Percentiles rank a stretch among this genome's conserved stretches.
Evolutionary conservation across 2,113 vertebrate species (phyloP).

Genomic region (Saccopteryx bilineata): DNA sequence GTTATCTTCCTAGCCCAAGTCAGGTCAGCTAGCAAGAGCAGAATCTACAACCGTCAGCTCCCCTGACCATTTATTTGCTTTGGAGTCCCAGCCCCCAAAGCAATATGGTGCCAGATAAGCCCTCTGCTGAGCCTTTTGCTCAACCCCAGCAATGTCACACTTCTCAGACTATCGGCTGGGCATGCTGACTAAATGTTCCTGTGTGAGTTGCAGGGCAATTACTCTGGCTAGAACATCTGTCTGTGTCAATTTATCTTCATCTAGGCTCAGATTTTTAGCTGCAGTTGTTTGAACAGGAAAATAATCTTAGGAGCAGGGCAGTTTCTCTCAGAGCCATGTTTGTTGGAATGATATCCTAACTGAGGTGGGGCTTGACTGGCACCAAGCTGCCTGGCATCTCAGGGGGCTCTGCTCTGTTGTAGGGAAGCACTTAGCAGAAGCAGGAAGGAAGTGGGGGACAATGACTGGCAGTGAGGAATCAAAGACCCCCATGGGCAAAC

Average conservation of each 20-base stretch:
- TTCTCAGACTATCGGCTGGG: not conserved
- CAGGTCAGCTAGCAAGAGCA: not conserved
- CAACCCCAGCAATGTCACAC: not conserved
- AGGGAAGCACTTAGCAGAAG: not conserved
- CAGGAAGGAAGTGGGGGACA: accelerated
- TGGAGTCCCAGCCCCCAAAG: not conserved
- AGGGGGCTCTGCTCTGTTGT: not conserved
- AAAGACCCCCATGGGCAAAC: accelerated
- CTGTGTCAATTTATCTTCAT: constrained; percentile 41
- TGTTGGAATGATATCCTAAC: constrained; percentile 18
- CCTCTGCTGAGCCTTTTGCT: not conserved
- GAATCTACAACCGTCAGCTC: not conserved
- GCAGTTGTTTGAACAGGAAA: constrained; percentile 7
- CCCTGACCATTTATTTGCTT: not conserved
- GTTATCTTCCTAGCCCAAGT: not conserved
- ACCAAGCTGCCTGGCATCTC: not conserved
- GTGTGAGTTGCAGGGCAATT: constrained; percentile 26
- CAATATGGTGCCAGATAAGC: not conserved
- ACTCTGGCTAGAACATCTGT: constrained; percentile 45
- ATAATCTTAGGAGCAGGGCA: not conserved
- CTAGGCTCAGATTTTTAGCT: constrained; percentile 29
- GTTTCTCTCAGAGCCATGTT: not conserved
- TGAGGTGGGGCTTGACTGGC: not conserved
- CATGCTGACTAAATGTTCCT: not conserved
- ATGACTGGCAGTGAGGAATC: not conserved